Conservation (phyloP, 2,888 invertebrate genomes). For the Hedya salicella region DNA sequence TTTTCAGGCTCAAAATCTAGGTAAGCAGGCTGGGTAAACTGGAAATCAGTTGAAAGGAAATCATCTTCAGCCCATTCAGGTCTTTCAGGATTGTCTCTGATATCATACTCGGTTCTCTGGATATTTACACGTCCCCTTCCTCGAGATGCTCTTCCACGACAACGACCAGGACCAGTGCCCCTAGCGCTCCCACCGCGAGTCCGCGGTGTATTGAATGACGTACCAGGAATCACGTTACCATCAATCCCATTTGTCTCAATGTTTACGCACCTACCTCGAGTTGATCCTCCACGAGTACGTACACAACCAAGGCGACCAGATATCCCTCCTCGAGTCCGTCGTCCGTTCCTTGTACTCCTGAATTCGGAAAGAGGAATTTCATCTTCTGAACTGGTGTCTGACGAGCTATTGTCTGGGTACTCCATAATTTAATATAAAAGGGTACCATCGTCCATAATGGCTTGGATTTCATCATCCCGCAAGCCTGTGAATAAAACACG, state of each 20-base stretch:
- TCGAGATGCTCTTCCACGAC: constrained; percentile 1
- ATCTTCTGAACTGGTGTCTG: constrained; percentile 18
- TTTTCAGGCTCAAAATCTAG: too few species aligned
- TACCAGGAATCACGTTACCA: constrained; percentile 16
- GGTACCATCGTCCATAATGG: constrained; percentile 17
- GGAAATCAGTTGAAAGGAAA: too few species aligned
- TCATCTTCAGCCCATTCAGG: too few species aligned
- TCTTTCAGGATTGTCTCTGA: too few species aligned
- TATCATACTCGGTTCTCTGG: too few species aligned
- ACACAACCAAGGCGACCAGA: constrained; percentile 18
- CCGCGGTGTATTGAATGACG: constrained; percentile 15
- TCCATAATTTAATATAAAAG: constrained; percentile 17
- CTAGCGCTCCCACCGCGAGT: constrained; percentile 7
- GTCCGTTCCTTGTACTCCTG: constrained; percentile 15
- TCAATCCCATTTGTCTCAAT: constrained; percentile 11
- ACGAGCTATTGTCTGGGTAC: constrained; percentile 14
- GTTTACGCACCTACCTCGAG: constrained; percentile 19
- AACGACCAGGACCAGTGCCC: constrained; percentile 14
- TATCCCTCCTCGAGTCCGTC: constrained; percentile 13
- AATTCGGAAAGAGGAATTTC: constrained; percentile 2
- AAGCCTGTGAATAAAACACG: constrained; percentile 17
- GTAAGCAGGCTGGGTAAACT: too few species aligned
- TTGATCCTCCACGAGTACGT: constrained; percentile 19
- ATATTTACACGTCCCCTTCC: too few species aligned
- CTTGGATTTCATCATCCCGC: constrained; percentile 22